Percentiles rank a stretch among this genome's conserved stretches.
Evolutionary conservation across 2,797 vertebrate genomes (phyloP).

Genomic region (Sebastiscus tertius): DNA sequence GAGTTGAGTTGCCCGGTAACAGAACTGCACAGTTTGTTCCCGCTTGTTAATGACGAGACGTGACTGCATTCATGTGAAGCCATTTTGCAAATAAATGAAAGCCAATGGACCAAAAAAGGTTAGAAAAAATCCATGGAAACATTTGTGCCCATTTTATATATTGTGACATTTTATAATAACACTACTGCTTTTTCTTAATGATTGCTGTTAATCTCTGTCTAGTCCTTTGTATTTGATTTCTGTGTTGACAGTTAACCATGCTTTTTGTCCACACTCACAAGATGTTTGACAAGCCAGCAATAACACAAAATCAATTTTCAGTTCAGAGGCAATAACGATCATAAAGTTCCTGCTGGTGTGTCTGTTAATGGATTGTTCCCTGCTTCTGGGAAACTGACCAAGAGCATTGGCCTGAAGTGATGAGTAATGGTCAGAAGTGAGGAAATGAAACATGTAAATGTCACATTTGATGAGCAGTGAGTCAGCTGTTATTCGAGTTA

Average conservation of each 20-base stretch:
- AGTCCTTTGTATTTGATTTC: neutral
- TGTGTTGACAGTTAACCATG: neutral
- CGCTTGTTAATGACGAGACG: neutral
- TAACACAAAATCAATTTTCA: conserved; percentile 35
- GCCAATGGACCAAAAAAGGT: neutral
- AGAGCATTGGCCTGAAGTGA: conserved; percentile 27
- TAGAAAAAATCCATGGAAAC: neutral
- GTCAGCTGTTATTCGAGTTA: neutral
- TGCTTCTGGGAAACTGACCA: conserved; percentile 56
- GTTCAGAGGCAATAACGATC: conserved; percentile 30
- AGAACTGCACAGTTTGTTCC: conserved; percentile 4
- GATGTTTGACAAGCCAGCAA: conserved; percentile 11
- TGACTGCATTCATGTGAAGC: neutral
- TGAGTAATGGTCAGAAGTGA: conserved; percentile 41
- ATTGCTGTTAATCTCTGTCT: neutral
- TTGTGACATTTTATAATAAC: neutral
- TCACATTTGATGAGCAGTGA: neutral
- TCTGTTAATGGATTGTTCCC: conserved; percentile 48
- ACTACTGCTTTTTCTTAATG: neutral
- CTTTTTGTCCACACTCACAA: neutral
- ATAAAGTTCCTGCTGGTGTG: conserved; percentile 27
- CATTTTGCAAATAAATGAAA: neutral
- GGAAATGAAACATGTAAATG: conserved; percentile 14
- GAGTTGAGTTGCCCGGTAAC: conserved; percentile 16
- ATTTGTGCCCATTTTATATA: neutral